Percentiles rank a stretch among this genome's conserved stretches.
Conservation (phyloP, 2,113 vertebrate genomes). For the Thunnus maccoyii region DNA sequence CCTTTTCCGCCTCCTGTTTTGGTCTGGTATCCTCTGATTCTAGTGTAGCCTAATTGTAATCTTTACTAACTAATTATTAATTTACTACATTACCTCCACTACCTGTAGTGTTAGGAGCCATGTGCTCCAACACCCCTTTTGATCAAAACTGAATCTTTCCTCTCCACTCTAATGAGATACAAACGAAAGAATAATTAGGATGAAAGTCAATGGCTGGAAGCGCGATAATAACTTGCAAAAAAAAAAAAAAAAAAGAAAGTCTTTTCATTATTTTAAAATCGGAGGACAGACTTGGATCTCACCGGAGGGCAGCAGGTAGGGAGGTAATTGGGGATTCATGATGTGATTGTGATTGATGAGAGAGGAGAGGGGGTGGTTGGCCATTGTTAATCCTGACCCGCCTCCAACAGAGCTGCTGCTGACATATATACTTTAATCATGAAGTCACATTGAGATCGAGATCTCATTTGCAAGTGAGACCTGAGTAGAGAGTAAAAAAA, state of each 20-base stretch:
- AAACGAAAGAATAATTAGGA: slow-evolving; percentile 52
- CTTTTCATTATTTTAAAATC: slow-evolving; percentile 49
- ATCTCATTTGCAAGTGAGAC: no score
- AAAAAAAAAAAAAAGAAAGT: neutral
- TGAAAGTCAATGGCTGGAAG: slow-evolving; percentile 30
- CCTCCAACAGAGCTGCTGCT: slow-evolving; percentile 25
- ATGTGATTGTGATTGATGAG: slow-evolving; percentile 63
- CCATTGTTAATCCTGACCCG: slow-evolving; percentile 53
- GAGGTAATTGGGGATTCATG: slow-evolving; percentile 74
- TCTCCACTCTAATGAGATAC: slow-evolving; percentile 48
- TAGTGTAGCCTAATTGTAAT: no score
- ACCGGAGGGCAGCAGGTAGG: slow-evolving; percentile 51
- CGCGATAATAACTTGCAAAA: slow-evolving; percentile 25
- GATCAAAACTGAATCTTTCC: slow-evolving; percentile 56
- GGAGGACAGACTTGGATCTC: slow-evolving; percentile 16
- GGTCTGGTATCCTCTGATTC: no score
- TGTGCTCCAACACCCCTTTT: neutral
- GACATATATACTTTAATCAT: slow-evolving; percentile 38
- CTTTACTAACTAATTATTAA: no score
- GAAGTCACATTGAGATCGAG: no score
- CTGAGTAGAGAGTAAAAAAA: no score
- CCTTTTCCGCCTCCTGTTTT: no score
- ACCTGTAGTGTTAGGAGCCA: no score
- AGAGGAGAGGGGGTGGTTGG: slow-evolving; percentile 40
- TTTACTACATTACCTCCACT: no score